Percentiles rank a stretch among this genome's conserved stretches.
Evolutionary conservation across 1,140 invertebrate genomes (phyloP).

Genomic region (Trachymyrmex cornetzi): DNA sequence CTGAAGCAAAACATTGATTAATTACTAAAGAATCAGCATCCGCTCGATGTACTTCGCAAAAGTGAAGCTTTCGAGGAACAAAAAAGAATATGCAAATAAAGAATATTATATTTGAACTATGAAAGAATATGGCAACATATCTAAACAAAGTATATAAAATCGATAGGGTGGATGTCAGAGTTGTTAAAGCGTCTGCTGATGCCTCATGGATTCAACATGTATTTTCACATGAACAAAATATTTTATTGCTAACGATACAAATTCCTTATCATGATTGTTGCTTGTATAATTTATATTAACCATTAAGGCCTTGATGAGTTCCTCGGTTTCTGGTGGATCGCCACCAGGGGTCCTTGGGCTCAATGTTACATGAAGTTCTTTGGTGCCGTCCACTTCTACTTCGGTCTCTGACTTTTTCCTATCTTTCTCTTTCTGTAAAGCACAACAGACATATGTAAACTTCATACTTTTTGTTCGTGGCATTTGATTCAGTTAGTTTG

Average conservation of each 20-base stretch:
- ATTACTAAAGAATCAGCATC: constrained; percentile 17
- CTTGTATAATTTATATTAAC: constrained; percentile 84
- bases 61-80: constrained; percentile 5
- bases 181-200: constrained; percentile 61
- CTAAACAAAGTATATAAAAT: constrained; percentile 58
- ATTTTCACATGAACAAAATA: constrained; percentile 76
- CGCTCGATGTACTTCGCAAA: not conserved
- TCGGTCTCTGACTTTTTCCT: constrained; percentile 87
- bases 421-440: constrained; percentile 84
- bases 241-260: constrained; percentile 83
- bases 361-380: constrained; percentile 91
- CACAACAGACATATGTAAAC: constrained; percentile 27
- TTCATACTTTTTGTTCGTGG: not conserved
- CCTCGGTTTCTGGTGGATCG: constrained; percentile 96
- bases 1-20: constrained; percentile 12
- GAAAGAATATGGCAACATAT: not conserved
- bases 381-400: constrained; percentile 90
- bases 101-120: constrained; percentile 24
- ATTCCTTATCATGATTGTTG: constrained; percentile 69
- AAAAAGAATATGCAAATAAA: constrained; percentile 49
- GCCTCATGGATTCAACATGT: constrained; percentile 76
- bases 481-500: constrained; percentile 17
- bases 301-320: constrained; percentile 92
- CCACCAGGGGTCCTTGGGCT: constrained; percentile 92
- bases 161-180: constrained; percentile 62